phyloP scores from a whole-genome alignment of 2,888 invertebrate genomes.

The Isotomurus palustris region DNA sequence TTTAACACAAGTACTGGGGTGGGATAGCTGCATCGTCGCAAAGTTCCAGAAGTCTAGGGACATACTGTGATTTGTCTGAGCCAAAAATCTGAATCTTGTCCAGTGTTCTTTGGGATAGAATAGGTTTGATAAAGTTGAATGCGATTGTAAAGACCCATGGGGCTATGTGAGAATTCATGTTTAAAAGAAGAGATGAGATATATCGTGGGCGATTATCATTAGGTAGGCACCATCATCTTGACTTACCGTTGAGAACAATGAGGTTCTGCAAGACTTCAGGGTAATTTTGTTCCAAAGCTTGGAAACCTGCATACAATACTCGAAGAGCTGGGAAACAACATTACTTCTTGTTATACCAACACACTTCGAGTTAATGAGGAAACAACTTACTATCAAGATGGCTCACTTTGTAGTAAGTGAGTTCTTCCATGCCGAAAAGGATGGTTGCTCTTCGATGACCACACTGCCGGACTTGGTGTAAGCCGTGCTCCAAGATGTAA shows the following conservation, averaged over 20 bases:
- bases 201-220: no score
- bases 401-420: conserved; percentile 23
- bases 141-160: conserved; percentile 27
- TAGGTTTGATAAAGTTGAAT: conserved; percentile 28
- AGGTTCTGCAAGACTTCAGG: conserved; percentile 12
- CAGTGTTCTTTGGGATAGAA: conserved; percentile 20
- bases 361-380: no score
- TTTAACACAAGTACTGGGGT: no score
- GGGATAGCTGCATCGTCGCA: no score
- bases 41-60: conserved; percentile 19
- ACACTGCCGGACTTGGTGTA: conserved; percentile 9
- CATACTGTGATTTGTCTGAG: conserved; percentile 21
- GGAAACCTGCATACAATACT: conserved; percentile 19
- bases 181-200: no score
- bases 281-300: conserved; percentile 27
- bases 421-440: conserved; percentile 25
- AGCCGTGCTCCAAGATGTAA: conserved; percentile 21
- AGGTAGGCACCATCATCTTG: no score
- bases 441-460: conserved; percentile 1
- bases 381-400: conserved; percentile 20
- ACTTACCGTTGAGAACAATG: conserved; percentile 6
- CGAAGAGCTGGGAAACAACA: no score
- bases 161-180: no score
- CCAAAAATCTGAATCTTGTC: conserved; percentile 28
- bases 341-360: no score